Conservation (phyloP, 2,888 invertebrate genomes). For the Micoletzkya japonica region DNA sequence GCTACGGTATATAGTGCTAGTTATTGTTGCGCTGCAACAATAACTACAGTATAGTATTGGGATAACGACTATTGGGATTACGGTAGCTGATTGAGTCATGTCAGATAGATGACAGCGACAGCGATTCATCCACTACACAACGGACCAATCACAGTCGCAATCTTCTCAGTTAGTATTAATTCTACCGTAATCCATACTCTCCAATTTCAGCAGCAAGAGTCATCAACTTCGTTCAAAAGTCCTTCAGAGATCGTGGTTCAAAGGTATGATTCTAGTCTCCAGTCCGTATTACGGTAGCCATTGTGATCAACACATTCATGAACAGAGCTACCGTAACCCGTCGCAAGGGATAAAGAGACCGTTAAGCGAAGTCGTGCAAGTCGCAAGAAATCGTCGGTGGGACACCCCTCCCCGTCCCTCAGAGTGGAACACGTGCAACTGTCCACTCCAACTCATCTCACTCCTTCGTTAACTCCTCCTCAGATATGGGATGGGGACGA, state of each 20-base stretch:
- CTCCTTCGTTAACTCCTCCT: neutral
- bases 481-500: slow-evolving; percentile 10
- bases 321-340: neutral
- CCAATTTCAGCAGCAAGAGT: slow-evolving; percentile 17
- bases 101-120: neutral
- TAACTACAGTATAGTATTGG: no score
- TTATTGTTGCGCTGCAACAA: no score
- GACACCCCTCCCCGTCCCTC: neutral
- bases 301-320: no score
- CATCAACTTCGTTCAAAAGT: slow-evolving; percentile 26
- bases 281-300: no score
- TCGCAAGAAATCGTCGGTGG: slow-evolving; percentile 2
- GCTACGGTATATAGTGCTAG: no score
- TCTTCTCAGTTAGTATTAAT: slow-evolving; percentile 12
- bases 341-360: neutral
- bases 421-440: no score
- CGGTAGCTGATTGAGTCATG: no score
- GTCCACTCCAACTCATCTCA: neutral
- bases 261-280: slow-evolving; percentile 5
- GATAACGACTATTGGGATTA: no score
- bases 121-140: neutral
- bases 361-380: slow-evolving; percentile 1
- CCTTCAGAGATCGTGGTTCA: slow-evolving; percentile 24
- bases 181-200: neutral
- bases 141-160: neutral